Conservation (phyloP, 2,888 invertebrate genomes). For the Cancer borealis region DNA sequence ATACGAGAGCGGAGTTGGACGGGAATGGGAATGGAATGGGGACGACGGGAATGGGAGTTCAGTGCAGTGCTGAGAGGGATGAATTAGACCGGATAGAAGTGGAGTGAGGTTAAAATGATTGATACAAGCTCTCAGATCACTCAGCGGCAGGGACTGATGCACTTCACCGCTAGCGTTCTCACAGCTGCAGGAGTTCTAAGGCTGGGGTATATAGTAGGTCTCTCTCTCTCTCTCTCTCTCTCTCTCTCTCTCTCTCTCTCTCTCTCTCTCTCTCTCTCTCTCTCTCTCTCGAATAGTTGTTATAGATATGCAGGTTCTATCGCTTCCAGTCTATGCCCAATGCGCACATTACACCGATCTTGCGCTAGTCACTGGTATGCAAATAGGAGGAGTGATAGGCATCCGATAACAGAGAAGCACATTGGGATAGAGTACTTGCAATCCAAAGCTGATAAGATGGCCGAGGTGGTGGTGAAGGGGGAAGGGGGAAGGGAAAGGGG, state of each 20-base stretch:
- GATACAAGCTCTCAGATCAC: too few species aligned
- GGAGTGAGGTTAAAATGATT: too few species aligned
- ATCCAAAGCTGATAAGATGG: neutral
- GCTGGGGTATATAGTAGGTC: too few species aligned
- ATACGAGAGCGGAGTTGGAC: too few species aligned
- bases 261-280: slow-evolving; percentile 32
- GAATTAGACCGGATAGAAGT: too few species aligned
- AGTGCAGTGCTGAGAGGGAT: too few species aligned
- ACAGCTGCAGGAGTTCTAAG: too few species aligned
- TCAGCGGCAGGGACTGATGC: too few species aligned
- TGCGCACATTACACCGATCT: neutral
- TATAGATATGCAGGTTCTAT: neutral
- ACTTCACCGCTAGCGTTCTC: too few species aligned
- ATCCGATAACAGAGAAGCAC: neutral
- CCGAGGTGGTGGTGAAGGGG: neutral
- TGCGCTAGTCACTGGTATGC: neutral
- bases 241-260: slow-evolving; percentile 32
- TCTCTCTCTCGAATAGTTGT: neutral
- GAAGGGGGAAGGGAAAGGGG: neutral
- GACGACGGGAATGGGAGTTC: too few species aligned
- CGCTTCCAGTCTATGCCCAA: neutral
- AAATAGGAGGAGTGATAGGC: neutral
- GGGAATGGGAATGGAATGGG: too few species aligned
- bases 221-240: slow-evolving; percentile 32
- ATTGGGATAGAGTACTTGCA: neutral